Base-by-base conservation (phyloP, 2,113 vertebrate genomes). In the Propithecus coquereli region DNA sequence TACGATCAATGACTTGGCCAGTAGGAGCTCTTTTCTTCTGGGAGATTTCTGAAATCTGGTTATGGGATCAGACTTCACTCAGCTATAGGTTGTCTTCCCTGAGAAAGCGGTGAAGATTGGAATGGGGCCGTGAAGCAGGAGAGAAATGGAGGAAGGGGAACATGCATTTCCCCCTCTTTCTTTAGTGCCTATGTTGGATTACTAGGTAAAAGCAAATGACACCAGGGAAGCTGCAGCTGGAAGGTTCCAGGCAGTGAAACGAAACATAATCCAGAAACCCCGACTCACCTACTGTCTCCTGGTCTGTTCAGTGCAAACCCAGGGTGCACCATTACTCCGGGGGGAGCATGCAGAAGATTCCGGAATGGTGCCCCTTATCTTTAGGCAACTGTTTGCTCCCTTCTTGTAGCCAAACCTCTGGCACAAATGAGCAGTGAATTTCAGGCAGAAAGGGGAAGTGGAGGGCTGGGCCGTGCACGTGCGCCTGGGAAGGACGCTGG, bases 241-340 rank as follows among this genome's bases (percentile, higher is more conserved):
- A 68, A 18, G 30, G 13, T 17, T 22, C 32, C 16, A 1, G 2
- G 32, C 7, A 9, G 27, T 57, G 40, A 52, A 63, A 8, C 7
- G 40, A 74, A 27, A 6, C 3, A 2, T 8, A 4, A 34, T 10
- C 8, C 8, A 17, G n/a, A 80, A 79, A 32, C 20, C 34, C 16
- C 7, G 1, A 81, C 17, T 17, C 1, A 4, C 12, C 16, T 17
- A 4, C 17, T 10, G 0, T 66, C 27, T 73, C 23, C 40, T 43
- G 17, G 5, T 50, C 13, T 73, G 23, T 32, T 43, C 30, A 34
- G 6, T 71, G 32, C 18, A 70, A 43, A n/a, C 14, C 34, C 25
- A 34, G n/a, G 6, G 11, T 34, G 23, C 17, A 73, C 40, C 32
- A 34, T n/a, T 47, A 23, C 12, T 66, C n/a, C 37, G 16, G 12